A percentile compares a stretch with the other conserved stretches of the same genome.
phyloP scores from a whole-genome alignment of 2,888 invertebrate species.

The Margaritifera margaritifera region DNA sequence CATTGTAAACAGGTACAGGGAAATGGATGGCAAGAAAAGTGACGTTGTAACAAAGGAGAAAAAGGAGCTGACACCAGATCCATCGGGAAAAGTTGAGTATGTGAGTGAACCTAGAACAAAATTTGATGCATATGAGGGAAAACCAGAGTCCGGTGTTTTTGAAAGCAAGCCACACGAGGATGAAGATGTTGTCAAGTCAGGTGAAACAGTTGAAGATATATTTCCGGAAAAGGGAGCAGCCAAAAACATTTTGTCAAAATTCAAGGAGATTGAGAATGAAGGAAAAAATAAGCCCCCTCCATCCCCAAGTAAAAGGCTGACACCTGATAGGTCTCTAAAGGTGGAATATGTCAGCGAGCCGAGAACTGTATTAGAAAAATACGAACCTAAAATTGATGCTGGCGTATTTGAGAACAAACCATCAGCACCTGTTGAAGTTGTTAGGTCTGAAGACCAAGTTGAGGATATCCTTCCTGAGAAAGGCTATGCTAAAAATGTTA shows the following conservation, averaged over 20 bases:
- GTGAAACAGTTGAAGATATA: conserved; percentile 46
- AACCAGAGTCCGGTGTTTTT: conserved; percentile 58
- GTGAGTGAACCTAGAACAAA: conserved; percentile 59
- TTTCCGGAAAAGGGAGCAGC: conserved; percentile 59
- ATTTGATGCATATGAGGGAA: conserved; percentile 52
- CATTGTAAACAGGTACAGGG: conserved; percentile 90
- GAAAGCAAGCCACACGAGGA: conserved; percentile 55
- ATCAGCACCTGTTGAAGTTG: conserved; percentile 31
- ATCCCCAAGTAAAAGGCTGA: conserved; percentile 53
- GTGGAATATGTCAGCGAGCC: conserved; percentile 61
- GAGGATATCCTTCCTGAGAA: conserved; percentile 48
- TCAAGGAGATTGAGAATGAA: conserved; percentile 53
- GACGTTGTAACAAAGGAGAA: conserved; percentile 27
- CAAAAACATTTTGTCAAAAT: conserved; percentile 57
- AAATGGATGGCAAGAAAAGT: conserved; percentile 77
- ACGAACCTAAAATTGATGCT: conserved; percentile 52
- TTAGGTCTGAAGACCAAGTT: conserved; percentile 35
- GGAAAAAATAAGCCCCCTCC: conserved; percentile 47
- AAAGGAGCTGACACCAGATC: conserved; percentile 60
- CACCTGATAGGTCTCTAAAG: conserved; percentile 51
- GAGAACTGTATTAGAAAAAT: conserved; percentile 45
- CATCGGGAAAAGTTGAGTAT: conserved; percentile 57
- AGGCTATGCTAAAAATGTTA: conserved; percentile 46
- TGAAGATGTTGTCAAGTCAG: conserved; percentile 56
- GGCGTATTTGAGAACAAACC: conserved; percentile 61